phyloP scores from a whole-genome alignment of 2,113 vertebrate genomes.

The Corythoichthys intestinalis region DNA sequence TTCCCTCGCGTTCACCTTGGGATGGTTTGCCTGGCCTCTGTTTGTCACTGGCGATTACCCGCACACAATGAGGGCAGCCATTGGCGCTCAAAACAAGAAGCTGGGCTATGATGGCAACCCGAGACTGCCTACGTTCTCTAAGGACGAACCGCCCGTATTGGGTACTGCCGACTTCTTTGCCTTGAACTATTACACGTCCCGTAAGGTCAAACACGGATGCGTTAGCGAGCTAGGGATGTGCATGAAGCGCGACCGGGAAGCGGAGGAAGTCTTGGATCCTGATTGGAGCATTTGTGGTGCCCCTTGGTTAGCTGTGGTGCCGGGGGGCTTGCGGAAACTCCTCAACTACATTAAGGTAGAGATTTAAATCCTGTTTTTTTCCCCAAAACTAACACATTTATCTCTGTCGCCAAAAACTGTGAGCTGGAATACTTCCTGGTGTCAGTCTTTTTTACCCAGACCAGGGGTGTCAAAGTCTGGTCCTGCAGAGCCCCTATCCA shows the following conservation, averaged over 20 bases:
- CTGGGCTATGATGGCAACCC: conserved; percentile 48
- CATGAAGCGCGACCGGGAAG: conserved; percentile 56
- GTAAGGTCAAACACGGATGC: conserved; percentile 62
- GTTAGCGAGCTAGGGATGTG: conserved; percentile 30
- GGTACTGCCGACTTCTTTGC: conserved; percentile 81
- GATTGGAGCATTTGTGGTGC: conserved; percentile 71
- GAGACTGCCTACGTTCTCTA: conserved; percentile 72
- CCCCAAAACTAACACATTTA: background rate
- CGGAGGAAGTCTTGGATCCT: conserved; percentile 64
- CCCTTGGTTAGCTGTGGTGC: conserved; percentile 73
- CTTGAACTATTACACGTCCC: conserved; percentile 78
- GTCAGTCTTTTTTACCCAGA: no score
- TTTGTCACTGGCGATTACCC: conserved; percentile 81
- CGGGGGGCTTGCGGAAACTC: conserved; percentile 69
- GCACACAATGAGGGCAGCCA: conserved; percentile 65
- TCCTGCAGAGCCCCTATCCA: no score
- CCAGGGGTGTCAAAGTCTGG: no score
- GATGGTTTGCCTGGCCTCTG: conserved; percentile 79
- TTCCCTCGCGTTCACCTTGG: conserved; percentile 67
- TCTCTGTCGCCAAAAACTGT: no score
- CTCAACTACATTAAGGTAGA: conserved; percentile 79
- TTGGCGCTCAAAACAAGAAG: conserved; percentile 65
- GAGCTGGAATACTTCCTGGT: no score
- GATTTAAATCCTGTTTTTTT: background rate
- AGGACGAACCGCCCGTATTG: conserved; percentile 68